Evolutionary conservation across 2,113 vertebrate species (phyloP).

Genomic region (Nesoenas mayeri): DNA sequence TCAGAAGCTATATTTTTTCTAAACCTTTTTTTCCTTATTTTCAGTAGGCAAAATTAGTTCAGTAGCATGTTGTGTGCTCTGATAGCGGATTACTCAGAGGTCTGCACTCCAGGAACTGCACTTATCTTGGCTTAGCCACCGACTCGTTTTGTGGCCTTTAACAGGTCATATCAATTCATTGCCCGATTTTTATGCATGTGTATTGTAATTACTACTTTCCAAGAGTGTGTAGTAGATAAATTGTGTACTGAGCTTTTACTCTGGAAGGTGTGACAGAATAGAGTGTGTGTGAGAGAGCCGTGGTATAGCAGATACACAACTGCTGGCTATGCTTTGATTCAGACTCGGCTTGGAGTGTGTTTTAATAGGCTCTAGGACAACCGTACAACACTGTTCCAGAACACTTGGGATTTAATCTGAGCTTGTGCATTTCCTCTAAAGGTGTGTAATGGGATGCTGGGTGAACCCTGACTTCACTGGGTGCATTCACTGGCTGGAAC

Average conservation of each 20-base stretch:
- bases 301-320: neutral
- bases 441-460: neutral
- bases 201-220: conserved; percentile 6
- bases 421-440: neutral
- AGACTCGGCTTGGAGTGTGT: neutral
- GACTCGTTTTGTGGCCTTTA: conserved; percentile 42
- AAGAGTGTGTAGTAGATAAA: conserved; percentile 4
- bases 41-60: neutral
- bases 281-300: neutral
- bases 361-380: neutral
- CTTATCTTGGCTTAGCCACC: conserved; percentile 21
- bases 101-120: neutral
- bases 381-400: neutral
- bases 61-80: neutral
- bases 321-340: neutral
- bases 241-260: neutral
- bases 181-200: conserved; percentile 11
- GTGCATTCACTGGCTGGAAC: neutral
- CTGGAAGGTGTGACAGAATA: neutral
- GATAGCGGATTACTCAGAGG: neutral
- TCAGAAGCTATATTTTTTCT: neutral
- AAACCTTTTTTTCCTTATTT: neutral
- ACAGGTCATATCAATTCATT: conserved; percentile 26
- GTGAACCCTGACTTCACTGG: neutral
- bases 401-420: neutral